These are phyloP conservation scores for Porites lobata DNA, from an alignment of 92 coral and sea anemone genomes.

Conservation along the genomic window DNA sequence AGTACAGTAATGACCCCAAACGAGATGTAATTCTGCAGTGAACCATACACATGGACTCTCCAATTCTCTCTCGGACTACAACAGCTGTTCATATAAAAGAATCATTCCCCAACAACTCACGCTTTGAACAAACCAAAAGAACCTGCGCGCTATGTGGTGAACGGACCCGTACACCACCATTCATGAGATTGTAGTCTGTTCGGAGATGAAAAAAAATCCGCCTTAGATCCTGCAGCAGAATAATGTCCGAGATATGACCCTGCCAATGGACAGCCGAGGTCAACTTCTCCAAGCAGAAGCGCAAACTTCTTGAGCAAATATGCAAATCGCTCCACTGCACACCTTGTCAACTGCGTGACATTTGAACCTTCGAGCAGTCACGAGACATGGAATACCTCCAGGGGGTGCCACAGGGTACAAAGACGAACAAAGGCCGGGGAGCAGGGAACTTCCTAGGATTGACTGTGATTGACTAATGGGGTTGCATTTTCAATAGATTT, in stretches of 20 bases:
- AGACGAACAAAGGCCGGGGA: no score
- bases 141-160: no score
- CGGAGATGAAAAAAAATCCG: background rate
- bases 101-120: background rate
- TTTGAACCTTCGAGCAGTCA: constrained; percentile 33
- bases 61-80: background rate
- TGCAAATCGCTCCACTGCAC: constrained; percentile 15
- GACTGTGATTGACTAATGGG: no score
- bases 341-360: constrained; percentile 34
- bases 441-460: no score
- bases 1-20: background rate
- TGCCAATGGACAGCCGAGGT: background rate
- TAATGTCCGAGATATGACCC: background rate
- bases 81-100: constrained; percentile 11
- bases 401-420: background rate
- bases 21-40: background rate
- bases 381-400: constrained; percentile 35
- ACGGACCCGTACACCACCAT: no score
- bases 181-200: no score
- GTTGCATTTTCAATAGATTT: no score
- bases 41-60: background rate
- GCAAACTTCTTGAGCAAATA: constrained; percentile 16
- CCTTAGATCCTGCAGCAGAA: background rate
- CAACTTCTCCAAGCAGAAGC: background rate
- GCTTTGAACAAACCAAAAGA: background rate